Conservation (phyloP, 2,113 vertebrate species). For the Tetrao urogallus region DNA sequence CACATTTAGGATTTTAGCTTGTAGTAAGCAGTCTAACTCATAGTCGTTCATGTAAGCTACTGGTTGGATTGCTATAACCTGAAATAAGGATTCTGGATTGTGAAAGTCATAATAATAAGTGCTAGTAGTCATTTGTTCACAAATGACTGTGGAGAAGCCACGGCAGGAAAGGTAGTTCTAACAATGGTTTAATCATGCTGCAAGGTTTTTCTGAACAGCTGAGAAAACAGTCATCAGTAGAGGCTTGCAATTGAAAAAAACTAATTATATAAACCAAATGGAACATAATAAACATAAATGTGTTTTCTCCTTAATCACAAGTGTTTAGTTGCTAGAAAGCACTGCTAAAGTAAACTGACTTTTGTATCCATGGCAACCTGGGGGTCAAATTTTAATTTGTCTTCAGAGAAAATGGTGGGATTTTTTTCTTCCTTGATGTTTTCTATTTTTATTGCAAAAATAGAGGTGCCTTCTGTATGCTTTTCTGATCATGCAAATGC, state of each 20-base stretch:
- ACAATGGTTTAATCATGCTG: background rate
- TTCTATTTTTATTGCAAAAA: conserved; percentile 3
- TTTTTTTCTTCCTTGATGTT: background rate
- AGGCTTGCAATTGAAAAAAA: background rate
- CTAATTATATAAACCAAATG: conserved; percentile 11
- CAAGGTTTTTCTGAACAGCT: background rate
- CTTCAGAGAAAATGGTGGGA: background rate
- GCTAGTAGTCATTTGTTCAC: background rate
- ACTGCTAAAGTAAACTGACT: conserved; percentile 29
- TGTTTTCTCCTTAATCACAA: conserved; percentile 38
- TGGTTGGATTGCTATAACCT: rapidly evolving
- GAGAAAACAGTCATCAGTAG: background rate
- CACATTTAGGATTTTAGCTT: background rate
- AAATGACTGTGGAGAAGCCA: background rate
- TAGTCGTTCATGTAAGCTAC: background rate
- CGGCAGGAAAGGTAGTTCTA: background rate
- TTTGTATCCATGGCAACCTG: conserved; percentile 52
- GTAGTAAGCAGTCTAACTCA: background rate
- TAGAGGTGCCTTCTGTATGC: background rate
- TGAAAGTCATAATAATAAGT: background rate
- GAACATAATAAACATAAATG: background rate
- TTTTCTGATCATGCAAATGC: background rate
- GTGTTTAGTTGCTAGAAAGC: conserved; percentile 35
- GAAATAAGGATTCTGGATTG: background rate
- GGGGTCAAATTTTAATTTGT: conserved; percentile 37